Evolutionary conservation across 1,140 invertebrate genomes (phyloP).

Genomic region (Papilio helenus): DNA sequence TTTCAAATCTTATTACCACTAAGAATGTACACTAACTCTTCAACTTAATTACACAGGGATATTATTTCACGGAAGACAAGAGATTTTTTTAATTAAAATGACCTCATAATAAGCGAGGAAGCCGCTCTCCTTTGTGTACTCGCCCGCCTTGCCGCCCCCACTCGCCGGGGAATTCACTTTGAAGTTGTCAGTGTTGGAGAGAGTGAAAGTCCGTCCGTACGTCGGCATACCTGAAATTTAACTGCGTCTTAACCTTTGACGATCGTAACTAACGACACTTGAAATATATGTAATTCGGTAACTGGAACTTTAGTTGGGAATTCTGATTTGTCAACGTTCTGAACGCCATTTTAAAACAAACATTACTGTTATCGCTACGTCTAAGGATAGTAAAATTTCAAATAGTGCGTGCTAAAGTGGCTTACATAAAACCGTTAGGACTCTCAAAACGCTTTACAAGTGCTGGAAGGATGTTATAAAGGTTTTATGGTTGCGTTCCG

Average conservation of each 20-base stretch:
- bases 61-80: slow-evolving; percentile 22
- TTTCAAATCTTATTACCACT: not conserved
- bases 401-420: slow-evolving; percentile 44
- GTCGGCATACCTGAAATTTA: slow-evolving; percentile 92
- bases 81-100: slow-evolving; percentile 71
- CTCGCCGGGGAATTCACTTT: slow-evolving; percentile 94
- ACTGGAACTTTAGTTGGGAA: no score
- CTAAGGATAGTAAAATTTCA: slow-evolving; percentile 30
- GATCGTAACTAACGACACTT: no score
- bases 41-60: slow-evolving; percentile 18
- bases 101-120: slow-evolving; percentile 98
- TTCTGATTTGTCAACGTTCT: no score
- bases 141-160: slow-evolving; percentile 95
- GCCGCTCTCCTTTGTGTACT: slow-evolving; percentile 96
- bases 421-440: slow-evolving; percentile 74
- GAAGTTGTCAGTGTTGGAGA: slow-evolving; percentile 89
- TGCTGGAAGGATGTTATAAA: slow-evolving; percentile 82
- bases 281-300: no score
- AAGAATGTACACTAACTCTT: not conserved
- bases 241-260: slow-evolving; percentile 14
- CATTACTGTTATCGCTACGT: not conserved
- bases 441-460: slow-evolving; percentile 81
- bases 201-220: slow-evolving; percentile 96
- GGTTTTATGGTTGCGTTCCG: slow-evolving; percentile 80
- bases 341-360: slow-evolving; percentile 13